Evolutionary conservation across 2,797 vertebrate genomes (phyloP).

Genomic region (Rhodeus uyekii): DNA sequence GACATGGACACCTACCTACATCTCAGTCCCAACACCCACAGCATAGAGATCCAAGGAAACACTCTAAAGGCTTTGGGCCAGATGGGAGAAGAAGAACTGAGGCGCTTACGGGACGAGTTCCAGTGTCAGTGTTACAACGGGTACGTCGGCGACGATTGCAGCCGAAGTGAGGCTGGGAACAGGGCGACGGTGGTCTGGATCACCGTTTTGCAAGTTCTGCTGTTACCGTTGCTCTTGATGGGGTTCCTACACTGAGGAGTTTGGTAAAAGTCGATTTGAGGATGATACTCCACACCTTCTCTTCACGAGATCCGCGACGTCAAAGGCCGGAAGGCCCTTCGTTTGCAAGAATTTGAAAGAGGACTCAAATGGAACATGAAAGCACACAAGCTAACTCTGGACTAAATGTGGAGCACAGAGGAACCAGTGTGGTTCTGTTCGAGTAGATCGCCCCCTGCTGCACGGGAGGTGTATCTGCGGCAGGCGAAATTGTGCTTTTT

Average conservation of each 20-base stretch:
- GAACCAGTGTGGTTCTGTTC: background rate
- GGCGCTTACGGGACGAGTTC: conserved; percentile 69
- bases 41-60: conserved; percentile 64
- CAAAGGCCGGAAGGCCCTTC: background rate
- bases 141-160: conserved; percentile 74
- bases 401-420: background rate
- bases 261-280: background rate
- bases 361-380: background rate
- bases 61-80: conserved; percentile 67
- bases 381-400: background rate
- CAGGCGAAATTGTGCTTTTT: background rate
- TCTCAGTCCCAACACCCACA: conserved; percentile 72
- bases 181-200: conserved; percentile 64
- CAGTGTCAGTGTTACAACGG: conserved; percentile 84
- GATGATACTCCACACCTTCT: background rate
- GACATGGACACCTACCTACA: conserved; percentile 78
- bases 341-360: background rate
- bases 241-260: conserved; percentile 68
- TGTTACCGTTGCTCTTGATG: conserved; percentile 70
- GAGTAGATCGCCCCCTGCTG: conserved; percentile 26
- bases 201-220: conserved; percentile 65
- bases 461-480: conserved; percentile 18
- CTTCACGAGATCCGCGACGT: background rate
- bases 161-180: conserved; percentile 64
- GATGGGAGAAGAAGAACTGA: conserved; percentile 63